A percentile compares a stretch with the other conserved stretches of the same genome.
Evolutionary conservation across 2,888 invertebrate species (phyloP).

Genomic region (Poecilobothrus nobilitatus): DNA sequence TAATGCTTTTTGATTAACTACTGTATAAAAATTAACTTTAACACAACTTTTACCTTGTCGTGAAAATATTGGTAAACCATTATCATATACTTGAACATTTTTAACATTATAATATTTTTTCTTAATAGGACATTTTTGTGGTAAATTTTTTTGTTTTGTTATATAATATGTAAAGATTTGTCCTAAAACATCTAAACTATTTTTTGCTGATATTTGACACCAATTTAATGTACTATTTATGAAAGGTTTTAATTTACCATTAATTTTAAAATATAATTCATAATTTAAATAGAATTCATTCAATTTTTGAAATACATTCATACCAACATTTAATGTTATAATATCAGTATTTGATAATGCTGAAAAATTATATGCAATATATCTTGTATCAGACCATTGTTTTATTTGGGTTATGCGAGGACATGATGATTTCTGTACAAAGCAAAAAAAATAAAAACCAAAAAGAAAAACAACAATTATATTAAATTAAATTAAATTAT

Average conservation of each 20-base stretch:
- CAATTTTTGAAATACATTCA: neutral
- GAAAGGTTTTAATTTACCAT: neutral
- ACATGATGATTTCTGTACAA: neutral
- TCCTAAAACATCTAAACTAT: neutral
- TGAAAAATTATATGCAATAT: neutral
- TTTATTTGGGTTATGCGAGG: neutral
- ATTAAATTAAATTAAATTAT: too few species aligned
- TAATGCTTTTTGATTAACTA: neutral
- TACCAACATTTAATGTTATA: neutral
- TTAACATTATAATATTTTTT: neutral
- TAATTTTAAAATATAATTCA: neutral
- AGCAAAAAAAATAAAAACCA: too few species aligned
- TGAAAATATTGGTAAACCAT: neutral
- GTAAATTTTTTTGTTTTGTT: neutral
- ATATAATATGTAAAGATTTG: neutral
- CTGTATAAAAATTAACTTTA: neutral
- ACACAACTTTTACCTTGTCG: neutral
- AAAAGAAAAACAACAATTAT: too few species aligned
- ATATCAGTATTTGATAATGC: neutral
- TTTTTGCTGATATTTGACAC: neutral
- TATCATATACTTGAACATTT: neutral
- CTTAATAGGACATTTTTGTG: neutral
- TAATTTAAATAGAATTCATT: neutral
- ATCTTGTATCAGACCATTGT: neutral
- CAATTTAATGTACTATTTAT: neutral